Base-by-base conservation (phyloP, 1,140 invertebrate genomes). In the Papilio dardanus region DNA sequence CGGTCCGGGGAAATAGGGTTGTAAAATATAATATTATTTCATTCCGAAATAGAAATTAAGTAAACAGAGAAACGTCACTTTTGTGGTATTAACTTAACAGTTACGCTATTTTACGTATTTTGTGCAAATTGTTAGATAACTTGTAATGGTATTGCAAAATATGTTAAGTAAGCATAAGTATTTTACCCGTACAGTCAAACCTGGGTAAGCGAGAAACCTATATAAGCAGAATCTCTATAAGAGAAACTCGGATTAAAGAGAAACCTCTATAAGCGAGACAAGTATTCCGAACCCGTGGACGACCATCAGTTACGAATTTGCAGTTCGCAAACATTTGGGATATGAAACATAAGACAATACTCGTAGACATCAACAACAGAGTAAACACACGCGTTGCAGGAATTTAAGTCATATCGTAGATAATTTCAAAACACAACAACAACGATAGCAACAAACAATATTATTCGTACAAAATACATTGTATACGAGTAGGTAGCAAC, bases 391-490 rank as follows among this genome's bases (percentile, higher is more conserved):
- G 40, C 40, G 40, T 42, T 42, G 40, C 33, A 5, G 12, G 12
- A 10, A 14, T 40, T 40, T 14, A 40, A 12, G 12, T 54, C 12
- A 8, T 7, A 21, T 50, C 7, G 24, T 24, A 24, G 50, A 12
- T 12, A 16, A 24, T 58, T 58, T 58, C 10, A 62, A 62, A 62
- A 28, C 54, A 62, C 12, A 14, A 62, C 30, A 10, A 62, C 54
- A 4, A 62, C 2, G 28, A 19, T 10, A 24, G 21, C 21, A 1
- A 30, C 24, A 62, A 62, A 62, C 54, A 28, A 62, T 4, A 28
- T 62, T 62, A 62, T 10, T 62, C 54, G 54, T 62, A 69, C 35
- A 69, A 24, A 69, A 69, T 40, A 69, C 67, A 69, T 24, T 69
- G 35, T 37, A 68, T 10, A n/a, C 33, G 33, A 6, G 8, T 6